These are phyloP conservation scores for Metaphire vulgaris DNA, from an alignment of 1,140 invertebrate genomes.

Conservation along the genomic window DNA sequence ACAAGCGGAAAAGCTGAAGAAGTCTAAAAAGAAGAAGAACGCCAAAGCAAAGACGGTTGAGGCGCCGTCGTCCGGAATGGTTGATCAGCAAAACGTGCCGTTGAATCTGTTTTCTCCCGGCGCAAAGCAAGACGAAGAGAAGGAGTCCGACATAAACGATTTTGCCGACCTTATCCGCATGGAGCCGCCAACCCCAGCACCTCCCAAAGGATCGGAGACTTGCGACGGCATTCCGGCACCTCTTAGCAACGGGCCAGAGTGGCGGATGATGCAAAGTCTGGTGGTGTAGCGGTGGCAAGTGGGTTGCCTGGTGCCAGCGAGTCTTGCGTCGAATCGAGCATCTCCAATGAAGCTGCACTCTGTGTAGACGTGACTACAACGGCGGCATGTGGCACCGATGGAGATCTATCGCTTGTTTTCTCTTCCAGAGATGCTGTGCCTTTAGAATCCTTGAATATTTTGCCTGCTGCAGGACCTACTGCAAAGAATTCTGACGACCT, in stretches of 20 bases:
- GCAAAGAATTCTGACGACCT: too few relatives aligned
- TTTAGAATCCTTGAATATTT: too few relatives aligned
- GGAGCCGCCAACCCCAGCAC: conserved; percentile 12
- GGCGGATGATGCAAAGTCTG: too few relatives aligned
- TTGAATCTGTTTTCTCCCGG: conserved; percentile 5
- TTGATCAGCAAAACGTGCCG: background rate
- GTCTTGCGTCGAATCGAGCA: background rate
- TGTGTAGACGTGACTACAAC: too few relatives aligned
- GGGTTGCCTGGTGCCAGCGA: background rate
- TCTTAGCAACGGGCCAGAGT: too few relatives aligned
- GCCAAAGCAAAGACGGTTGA: background rate
- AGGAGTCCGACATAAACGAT: conserved; percentile 28
- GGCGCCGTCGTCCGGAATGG: background rate
- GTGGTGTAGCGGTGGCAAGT: too few relatives aligned
- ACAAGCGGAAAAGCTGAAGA: conserved; percentile 11
- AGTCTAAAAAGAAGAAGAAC: conserved; percentile 22
- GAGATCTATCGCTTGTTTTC: too few relatives aligned
- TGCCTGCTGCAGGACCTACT: too few relatives aligned
- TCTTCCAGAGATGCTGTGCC: too few relatives aligned
- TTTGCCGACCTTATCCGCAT: conserved; percentile 28
- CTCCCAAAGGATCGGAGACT: conserved; percentile 5
- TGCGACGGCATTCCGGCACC: too few relatives aligned
- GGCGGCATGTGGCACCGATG: too few relatives aligned
- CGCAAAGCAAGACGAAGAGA: conserved; percentile 19
- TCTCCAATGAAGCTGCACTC: background rate